These are phyloP conservation scores for Cephus sareptanus DNA, from an alignment of 2,888 invertebrate species.

Conservation along the genomic window DNA sequence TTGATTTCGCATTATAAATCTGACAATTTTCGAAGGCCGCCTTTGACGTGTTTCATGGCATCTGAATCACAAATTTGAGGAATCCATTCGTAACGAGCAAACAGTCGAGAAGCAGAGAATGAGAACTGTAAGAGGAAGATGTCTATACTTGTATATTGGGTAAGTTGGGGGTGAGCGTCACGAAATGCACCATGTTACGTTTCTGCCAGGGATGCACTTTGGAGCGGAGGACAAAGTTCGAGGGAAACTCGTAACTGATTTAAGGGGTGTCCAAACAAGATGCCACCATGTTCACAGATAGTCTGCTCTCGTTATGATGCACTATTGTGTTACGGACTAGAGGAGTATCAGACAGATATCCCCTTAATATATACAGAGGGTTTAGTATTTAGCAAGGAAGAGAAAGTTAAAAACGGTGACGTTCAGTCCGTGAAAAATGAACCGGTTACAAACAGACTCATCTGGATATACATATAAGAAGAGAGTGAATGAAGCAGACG, in stretches of 20 bases:
- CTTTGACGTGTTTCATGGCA: slow-evolving; percentile 16
- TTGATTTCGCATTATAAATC: background rate
- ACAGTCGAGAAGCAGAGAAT: slow-evolving; percentile 36
- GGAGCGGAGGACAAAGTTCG: background rate
- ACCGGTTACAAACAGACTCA: too few relatives aligned
- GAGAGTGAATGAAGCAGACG: too few relatives aligned
- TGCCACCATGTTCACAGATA: slow-evolving; percentile 16
- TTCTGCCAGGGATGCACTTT: background rate
- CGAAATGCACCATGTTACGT: background rate
- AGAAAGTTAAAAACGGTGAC: too few relatives aligned
- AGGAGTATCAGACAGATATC: background rate
- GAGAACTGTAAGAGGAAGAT: background rate
- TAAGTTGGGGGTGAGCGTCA: background rate
- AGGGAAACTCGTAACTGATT: slow-evolving; percentile 33
- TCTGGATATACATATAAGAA: too few relatives aligned
- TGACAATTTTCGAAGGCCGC: background rate
- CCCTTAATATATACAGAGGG: background rate
- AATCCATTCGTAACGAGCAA: slow-evolving; percentile 37
- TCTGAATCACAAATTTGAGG: slow-evolving; percentile 40
- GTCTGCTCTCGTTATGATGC: background rate
- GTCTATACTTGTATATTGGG: background rate
- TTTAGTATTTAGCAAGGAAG: too few relatives aligned
- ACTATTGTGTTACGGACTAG: background rate
- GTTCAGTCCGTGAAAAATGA: too few relatives aligned
- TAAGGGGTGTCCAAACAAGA: slow-evolving; percentile 45